Conservation (phyloP, 2,797 vertebrate genomes). For the Varecia variegata region DNA sequence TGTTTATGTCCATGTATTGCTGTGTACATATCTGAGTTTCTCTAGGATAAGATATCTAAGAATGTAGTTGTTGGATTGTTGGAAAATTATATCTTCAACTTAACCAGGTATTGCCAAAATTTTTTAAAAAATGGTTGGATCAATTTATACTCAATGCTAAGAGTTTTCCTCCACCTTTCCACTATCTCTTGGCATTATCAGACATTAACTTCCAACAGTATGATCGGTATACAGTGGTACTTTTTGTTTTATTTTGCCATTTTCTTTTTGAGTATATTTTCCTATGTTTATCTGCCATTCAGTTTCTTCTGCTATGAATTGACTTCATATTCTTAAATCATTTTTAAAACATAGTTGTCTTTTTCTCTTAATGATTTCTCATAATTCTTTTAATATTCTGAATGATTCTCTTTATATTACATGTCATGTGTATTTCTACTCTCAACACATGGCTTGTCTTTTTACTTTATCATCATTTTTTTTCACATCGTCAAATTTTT, state of each 20-base stretch:
- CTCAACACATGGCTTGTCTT: background rate
- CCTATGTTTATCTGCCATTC: background rate
- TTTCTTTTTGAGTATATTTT: background rate
- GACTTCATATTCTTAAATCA: background rate
- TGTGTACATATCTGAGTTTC: background rate
- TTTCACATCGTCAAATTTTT: background rate
- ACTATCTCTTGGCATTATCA: background rate
- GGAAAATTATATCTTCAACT: background rate
- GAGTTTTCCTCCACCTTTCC: background rate
- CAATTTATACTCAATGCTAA: background rate
- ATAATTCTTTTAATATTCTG: background rate
- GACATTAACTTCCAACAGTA: background rate
- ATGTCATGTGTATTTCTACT: background rate
- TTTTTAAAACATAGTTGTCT: background rate
- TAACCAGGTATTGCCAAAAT: background rate
- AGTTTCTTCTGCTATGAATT: background rate
- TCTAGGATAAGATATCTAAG: background rate
- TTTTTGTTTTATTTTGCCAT: background rate
- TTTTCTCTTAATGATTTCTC: background rate
- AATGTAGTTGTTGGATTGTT: background rate
- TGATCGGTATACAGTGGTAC: background rate
- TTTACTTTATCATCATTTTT: background rate
- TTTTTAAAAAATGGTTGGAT: background rate
- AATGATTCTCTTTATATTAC: background rate
- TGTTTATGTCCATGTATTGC: background rate